phyloP scores from a whole-genome alignment of 64 coral and sea anemone genomes.

The Acropora yongei region DNA sequence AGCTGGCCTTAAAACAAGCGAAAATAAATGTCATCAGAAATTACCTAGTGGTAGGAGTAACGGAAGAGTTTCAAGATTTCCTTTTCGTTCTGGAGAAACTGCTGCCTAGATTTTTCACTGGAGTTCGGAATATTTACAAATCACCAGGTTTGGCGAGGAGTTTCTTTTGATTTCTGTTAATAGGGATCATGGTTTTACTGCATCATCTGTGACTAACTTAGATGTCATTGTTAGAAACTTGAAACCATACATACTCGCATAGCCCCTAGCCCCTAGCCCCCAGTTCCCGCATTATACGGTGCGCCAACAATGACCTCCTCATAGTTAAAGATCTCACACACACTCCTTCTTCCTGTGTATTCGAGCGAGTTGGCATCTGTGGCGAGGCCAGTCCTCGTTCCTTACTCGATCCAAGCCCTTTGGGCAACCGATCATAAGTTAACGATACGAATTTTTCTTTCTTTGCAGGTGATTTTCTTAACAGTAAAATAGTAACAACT shows the following conservation, averaged over 20 bases:
- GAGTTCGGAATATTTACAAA: conserved; percentile 55
- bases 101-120: conserved; percentile 80
- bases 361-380: too few relatives aligned
- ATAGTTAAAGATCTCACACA: too few relatives aligned
- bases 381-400: too few relatives aligned
- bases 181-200: neutral
- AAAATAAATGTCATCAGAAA: conserved; percentile 72
- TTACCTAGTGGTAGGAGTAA: conserved; percentile 85
- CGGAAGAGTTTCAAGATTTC: conserved; percentile 87
- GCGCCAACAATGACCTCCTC: too few relatives aligned
- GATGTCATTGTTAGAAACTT: neutral
- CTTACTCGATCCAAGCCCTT: too few relatives aligned
- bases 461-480: conserved; percentile 6
- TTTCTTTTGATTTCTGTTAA: neutral
- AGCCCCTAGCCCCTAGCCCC: neutral
- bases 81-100: conserved; percentile 82
- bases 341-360: too few relatives aligned
- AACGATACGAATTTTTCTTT: too few relatives aligned
- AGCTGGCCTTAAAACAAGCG: conserved; percentile 77
- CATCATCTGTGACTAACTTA: neutral
- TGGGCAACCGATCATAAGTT: too few relatives aligned
- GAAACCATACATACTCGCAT: too few relatives aligned
- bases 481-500: conserved; percentile 35
- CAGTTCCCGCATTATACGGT: too few relatives aligned
- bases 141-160: conserved; percentile 57